These are phyloP conservation scores for Danaus chrysippus DNA, from an alignment of 2,888 invertebrate species.

Conservation along the genomic window DNA sequence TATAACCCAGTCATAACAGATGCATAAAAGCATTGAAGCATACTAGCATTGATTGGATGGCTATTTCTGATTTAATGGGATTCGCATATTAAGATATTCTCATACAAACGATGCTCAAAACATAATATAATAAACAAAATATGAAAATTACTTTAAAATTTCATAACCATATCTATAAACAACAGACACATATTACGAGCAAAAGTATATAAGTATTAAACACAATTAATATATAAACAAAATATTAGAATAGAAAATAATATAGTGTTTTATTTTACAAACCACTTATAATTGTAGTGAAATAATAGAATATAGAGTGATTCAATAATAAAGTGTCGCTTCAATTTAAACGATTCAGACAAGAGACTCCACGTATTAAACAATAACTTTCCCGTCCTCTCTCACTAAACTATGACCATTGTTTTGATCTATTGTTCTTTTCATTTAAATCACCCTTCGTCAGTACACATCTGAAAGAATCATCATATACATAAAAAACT, in stretches of 20 bases:
- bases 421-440: constrained; percentile 62
- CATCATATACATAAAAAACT: constrained; percentile 34
- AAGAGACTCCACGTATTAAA: constrained; percentile 60
- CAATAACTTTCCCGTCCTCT: constrained; percentile 65
- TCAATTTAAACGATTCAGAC: constrained; percentile 52
- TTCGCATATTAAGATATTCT: constrained; percentile 52
- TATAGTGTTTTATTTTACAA: constrained; percentile 12
- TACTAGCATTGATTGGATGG: constrained; percentile 61
- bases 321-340: constrained; percentile 35
- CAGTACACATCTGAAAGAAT: constrained; percentile 42
- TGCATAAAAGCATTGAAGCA: constrained; percentile 53
- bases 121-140: background rate
- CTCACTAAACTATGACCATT: constrained; percentile 68
- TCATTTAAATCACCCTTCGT: constrained; percentile 62
- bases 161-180: no score
- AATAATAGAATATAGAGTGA: constrained; percentile 29
- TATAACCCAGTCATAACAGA: constrained; percentile 43
- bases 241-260: no score
- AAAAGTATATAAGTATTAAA: no score
- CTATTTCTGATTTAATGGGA: constrained; percentile 65
- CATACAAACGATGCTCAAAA: constrained; percentile 32
- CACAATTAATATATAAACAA: no score
- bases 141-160: no score
- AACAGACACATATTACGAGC: no score
- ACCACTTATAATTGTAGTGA: constrained; percentile 26